Conservation (phyloP, 2,888 invertebrate genomes). For the Cephonodes hylas region DNA sequence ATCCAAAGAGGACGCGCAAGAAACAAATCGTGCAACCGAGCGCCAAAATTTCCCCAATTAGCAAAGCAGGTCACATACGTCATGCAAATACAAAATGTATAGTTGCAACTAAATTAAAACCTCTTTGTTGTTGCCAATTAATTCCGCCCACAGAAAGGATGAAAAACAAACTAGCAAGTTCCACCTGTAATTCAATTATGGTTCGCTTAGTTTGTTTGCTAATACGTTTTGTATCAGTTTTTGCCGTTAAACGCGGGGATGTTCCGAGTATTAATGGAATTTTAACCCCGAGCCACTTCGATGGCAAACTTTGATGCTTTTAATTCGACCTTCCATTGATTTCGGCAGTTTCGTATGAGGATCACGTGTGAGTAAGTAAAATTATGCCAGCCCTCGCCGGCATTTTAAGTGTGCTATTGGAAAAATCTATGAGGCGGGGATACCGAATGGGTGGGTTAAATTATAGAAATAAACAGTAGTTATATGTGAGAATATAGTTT, state of each 20-base stretch:
- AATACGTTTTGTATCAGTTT: slow-evolving; percentile 41
- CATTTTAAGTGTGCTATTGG: slow-evolving; percentile 14
- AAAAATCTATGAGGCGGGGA: slow-evolving; percentile 11
- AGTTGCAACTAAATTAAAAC: slow-evolving; percentile 26
- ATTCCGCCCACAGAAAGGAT: slow-evolving; percentile 28
- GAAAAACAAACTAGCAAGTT: slow-evolving; percentile 32
- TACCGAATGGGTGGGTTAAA: neutral
- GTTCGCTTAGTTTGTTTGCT: slow-evolving; percentile 39
- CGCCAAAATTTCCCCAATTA: slow-evolving; percentile 22
- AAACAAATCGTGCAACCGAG: slow-evolving; percentile 25
- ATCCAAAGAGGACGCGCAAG: slow-evolving; percentile 20
- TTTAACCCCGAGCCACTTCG: slow-evolving; percentile 29
- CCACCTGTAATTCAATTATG: slow-evolving; percentile 55
- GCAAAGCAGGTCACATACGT: slow-evolving; percentile 24
- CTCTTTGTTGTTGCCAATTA: slow-evolving; percentile 30
- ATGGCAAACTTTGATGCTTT: slow-evolving; percentile 34
- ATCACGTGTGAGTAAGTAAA: slow-evolving; percentile 26
- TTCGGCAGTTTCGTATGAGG: slow-evolving; percentile 24
- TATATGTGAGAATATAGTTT: neutral
- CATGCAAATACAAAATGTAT: slow-evolving; percentile 30
- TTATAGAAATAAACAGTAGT: neutral
- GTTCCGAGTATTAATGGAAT: slow-evolving; percentile 42
- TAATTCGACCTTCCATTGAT: slow-evolving; percentile 29
- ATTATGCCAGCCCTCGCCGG: slow-evolving; percentile 3
- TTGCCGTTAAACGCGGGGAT: slow-evolving; percentile 30